phyloP scores from a whole-genome alignment of 2,888 invertebrate genomes.

The Masnerella sp. region DNA sequence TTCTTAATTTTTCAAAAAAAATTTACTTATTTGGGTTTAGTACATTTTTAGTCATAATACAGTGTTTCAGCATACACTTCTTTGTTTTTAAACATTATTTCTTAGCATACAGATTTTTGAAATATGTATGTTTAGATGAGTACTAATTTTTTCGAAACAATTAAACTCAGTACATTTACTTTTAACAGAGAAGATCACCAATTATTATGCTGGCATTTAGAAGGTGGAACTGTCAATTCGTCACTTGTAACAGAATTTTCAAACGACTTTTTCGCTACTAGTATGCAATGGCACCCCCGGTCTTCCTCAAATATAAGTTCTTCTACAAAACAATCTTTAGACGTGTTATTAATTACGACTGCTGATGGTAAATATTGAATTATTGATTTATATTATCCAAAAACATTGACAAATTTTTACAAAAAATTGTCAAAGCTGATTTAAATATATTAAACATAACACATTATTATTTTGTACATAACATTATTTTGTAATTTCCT shows the following conservation, averaged over 20 bases:
- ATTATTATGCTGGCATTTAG: slow-evolving; percentile 92
- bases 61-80: too few relatives aligned
- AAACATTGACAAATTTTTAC: too few relatives aligned
- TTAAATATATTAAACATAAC: too few relatives aligned
- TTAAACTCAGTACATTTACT: slow-evolving; percentile 60
- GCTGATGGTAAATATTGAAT: slow-evolving; percentile 85
- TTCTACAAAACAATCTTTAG: slow-evolving; percentile 82
- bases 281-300: slow-evolving; percentile 92
- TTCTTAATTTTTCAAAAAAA: slow-evolving; percentile 21
- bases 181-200: slow-evolving; percentile 92
- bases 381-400: neutral
- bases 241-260: slow-evolving; percentile 87
- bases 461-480: neutral
- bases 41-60: too few relatives aligned
- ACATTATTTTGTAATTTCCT: too few relatives aligned
- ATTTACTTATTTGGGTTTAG: neutral
- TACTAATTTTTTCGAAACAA: too few relatives aligned
- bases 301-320: slow-evolving; percentile 76
- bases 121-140: too few relatives aligned
- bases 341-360: slow-evolving; percentile 90
- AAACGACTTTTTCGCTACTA: slow-evolving; percentile 91
- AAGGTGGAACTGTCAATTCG: slow-evolving; percentile 84
- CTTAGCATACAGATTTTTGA: too few relatives aligned
- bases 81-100: too few relatives aligned
- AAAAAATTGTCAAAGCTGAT: too few relatives aligned